These are phyloP conservation scores for Platalea minor DNA, from an alignment of 2,797 vertebrate genomes.

Conservation along the genomic window DNA sequence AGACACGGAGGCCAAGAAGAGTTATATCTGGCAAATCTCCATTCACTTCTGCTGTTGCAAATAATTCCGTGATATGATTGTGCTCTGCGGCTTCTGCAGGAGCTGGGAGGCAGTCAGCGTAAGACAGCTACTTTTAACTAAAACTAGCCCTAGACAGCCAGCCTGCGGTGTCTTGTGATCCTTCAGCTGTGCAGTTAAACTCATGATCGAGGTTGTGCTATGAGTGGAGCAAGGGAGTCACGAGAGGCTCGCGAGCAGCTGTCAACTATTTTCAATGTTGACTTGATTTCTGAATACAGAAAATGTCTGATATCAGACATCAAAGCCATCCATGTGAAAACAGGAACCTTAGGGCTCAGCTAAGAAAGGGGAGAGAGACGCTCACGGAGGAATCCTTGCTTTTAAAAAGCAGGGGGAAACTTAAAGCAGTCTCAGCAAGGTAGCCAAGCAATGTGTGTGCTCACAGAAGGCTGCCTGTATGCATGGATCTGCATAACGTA, in stretches of 20 bases:
- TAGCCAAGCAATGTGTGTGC: fast-evolving
- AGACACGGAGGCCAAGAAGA: background rate
- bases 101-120: background rate
- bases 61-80: background rate
- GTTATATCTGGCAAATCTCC: fast-evolving
- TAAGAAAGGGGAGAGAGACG: background rate
- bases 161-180: background rate
- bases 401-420: background rate
- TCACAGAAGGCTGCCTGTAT: background rate
- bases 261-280: background rate
- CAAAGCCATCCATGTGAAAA: fast-evolving
- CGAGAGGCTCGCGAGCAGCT: background rate
- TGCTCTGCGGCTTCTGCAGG: background rate
- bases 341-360: background rate
- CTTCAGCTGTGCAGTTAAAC: background rate
- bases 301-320: fast-evolving
- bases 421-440: background rate
- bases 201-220: background rate
- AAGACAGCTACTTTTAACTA: background rate
- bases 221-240: background rate
- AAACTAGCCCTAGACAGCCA: background rate
- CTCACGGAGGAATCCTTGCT: background rate
- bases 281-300: background rate
- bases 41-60: background rate
- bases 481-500: fast-evolving